Evolutionary conservation across 1,140 invertebrate species (phyloP), one percentile per base, ranked within the genome.

Genomic region (Monomorium pharaonis): DNA sequence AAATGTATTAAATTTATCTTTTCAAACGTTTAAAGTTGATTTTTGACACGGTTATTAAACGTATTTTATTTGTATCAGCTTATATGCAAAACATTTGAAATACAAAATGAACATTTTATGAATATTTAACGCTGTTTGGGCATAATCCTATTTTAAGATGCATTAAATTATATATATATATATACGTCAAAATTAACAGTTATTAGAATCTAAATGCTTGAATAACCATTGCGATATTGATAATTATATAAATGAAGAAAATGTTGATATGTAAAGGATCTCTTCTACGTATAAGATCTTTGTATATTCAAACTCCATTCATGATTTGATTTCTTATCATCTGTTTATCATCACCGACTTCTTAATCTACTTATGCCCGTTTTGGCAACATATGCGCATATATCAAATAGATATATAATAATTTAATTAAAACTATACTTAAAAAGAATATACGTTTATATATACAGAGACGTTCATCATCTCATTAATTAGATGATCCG

Each of bases 391-490:
- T 47, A 58, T 58, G n/a, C 44, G 44, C 10, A 21, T 30, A 18
- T 69, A 78, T 70, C 33, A 58, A 56, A 42, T 54, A 54, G 47
- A 69, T 70, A 56, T 44, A 44, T 24, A 80, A 81, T 81, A 81
- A 81, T 81, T 81, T 54, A 81, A 27, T 56, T 81, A 81, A 54
- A 81, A 70, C 12, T 70, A 70, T 33, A 56, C 16, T 30, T 58
- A 65, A n/a, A 21, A n/a, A 56, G 27, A 56, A 24, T 54, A 27
- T 42, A 30, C 30, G 14, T n/a, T 27, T 70, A 70, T 81, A 47
- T 37, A 18, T 56, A 70, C 62, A 81, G 24, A 56, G 12, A 30
- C 12, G 33, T 44, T 80, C 30, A 51, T 44, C 30, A 56, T 30
- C 9, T 69, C 21, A 70, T 80, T 10, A 14, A 18, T 30, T 62